Percentiles rank a stretch among this genome's conserved stretches.
Evolutionary conservation across 2,113 vertebrate genomes (phyloP).

Genomic region (Apeltes quadracus): DNA sequence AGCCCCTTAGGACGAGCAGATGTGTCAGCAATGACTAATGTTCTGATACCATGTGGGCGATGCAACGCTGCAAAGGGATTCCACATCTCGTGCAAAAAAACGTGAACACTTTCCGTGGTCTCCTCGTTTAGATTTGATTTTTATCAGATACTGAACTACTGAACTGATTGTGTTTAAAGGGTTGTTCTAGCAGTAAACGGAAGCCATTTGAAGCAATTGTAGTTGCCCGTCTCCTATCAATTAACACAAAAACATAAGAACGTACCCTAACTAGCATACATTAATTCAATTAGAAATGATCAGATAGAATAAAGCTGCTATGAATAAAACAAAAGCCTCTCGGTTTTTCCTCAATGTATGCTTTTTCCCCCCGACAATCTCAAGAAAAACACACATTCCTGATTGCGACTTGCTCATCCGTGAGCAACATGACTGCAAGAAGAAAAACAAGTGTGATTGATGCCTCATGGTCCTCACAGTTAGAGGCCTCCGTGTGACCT

Average conservation of each 20-base stretch:
- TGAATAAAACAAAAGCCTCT: too few relatives aligned
- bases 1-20: conserved; percentile 39
- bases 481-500: conserved; percentile 10
- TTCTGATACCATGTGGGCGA: conserved; percentile 51
- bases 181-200: background rate
- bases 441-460: conserved; percentile 44
- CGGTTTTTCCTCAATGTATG: background rate
- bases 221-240: background rate
- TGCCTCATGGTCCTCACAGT: conserved; percentile 29
- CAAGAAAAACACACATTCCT: background rate
- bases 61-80: conserved; percentile 47
- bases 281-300: background rate
- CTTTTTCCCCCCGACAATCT: background rate
- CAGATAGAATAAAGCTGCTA: background rate
- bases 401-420: conserved; percentile 32
- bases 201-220: background rate
- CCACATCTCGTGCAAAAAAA: conserved; percentile 35
- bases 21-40: conserved; percentile 57
- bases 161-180: background rate
- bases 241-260: background rate
- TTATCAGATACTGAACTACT: background rate
- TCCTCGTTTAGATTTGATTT: background rate
- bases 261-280: background rate
- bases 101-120: conserved; percentile 24
- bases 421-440: conserved; percentile 31